Base-by-base conservation (phyloP, 2,888 invertebrate species). In the Trichacis sp. region DNA sequence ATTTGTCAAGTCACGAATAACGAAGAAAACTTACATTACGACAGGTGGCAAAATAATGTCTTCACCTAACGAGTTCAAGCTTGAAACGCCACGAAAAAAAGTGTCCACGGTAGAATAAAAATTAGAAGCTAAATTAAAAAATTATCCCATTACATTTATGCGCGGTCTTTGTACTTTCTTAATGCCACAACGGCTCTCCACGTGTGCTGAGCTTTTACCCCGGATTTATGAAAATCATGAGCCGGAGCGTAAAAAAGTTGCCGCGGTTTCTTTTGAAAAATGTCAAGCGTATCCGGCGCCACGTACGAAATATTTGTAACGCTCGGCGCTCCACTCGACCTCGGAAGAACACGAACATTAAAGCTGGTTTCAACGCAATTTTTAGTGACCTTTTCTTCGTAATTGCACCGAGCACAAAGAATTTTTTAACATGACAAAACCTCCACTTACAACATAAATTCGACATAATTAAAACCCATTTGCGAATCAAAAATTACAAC, bases 211-310 rank as follows among this genome's bases (percentile, higher is more conserved):
- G 72, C 73, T 72, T 71, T 78, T 74, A 74, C 72, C 69, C 65
- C 69, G 70, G 75, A 78, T 76, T 76, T 76, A 75, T 70, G 70
- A 65, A 68, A 76, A 67, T 73, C 74, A 74, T 74, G 66, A 71
- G 54, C 65, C 64, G 46, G 58, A 57, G 59, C 65, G 54, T 42
- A 12, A 58, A 63, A n/a, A 70, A 67, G 66, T 65, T 68, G 62
- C 33, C 38, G 38, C 45, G 11, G 53, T 52, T 36, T 29, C 46
- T 59, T 58, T 50, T 58, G 46, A 36, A 48, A 56, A 65, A 53
- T 60, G 60, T 53, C 60, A 56, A 60, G 59, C 56, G 19, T 43
- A 33, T 12, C 36, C 45, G 57, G 50, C 45, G 43, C 45, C 56
- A 55, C 64, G 64, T 65, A 59, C 60, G 52, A 65, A 65, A 65